Conservation (phyloP, 2,113 vertebrate genomes). For the Agapornis roseicollis region DNA sequence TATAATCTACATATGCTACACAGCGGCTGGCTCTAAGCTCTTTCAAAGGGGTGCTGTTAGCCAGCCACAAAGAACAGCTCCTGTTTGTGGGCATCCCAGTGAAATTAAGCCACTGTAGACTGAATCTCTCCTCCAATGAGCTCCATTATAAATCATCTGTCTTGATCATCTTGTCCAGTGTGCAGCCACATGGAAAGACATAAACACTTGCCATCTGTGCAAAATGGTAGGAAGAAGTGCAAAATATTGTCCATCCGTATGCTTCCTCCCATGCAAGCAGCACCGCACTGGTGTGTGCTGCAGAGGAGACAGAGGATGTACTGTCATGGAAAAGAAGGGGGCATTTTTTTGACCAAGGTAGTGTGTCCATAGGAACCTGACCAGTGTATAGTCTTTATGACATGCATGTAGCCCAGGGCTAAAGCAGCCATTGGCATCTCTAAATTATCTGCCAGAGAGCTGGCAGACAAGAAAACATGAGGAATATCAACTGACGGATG, state of each 20-base stretch:
- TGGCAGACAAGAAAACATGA: neutral
- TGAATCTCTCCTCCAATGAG: slow-evolving; percentile 1
- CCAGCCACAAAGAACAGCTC: neutral
- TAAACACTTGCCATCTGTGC: slow-evolving; percentile 61
- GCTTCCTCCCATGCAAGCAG: neutral
- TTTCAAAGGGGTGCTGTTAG: neutral
- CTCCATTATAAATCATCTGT: slow-evolving; percentile 55
- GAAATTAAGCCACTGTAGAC: slow-evolving; percentile 19
- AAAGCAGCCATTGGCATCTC: neutral
- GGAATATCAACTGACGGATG: neutral
- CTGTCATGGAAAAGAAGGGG: neutral
- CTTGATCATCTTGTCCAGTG: slow-evolving; percentile 38
- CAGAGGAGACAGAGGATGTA: neutral
- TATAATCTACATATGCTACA: neutral
- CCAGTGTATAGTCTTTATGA: neutral
- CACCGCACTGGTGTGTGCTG: neutral
- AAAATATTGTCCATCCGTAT: neutral
- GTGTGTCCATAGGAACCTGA: neutral
- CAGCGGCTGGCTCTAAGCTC: neutral
- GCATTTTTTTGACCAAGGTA: neutral
- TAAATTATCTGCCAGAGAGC: slow-evolving; percentile 1
- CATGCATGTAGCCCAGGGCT: neutral
- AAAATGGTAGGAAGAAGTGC: slow-evolving; percentile 25
- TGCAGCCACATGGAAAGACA: slow-evolving; percentile 28
- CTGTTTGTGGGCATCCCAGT: neutral